A percentile compares a stretch with the other conserved stretches of the same genome.
phyloP scores from a whole-genome alignment of 2,113 vertebrate genomes.

The Aspiorhynchus laticeps region DNA sequence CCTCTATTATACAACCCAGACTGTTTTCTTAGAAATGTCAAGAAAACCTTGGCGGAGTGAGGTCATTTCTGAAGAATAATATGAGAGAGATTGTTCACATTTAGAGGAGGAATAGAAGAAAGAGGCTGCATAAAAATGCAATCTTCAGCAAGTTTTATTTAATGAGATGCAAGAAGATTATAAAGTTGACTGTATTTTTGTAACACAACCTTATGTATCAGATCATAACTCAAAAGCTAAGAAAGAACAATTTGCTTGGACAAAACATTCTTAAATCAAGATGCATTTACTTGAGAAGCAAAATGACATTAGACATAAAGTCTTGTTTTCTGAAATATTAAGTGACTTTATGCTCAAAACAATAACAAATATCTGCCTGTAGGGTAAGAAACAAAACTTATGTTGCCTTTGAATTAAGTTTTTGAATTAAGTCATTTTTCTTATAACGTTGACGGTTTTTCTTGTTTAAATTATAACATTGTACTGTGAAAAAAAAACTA shows the following conservation, averaged over 20 bases:
- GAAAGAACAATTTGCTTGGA: no score
- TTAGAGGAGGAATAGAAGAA: not conserved
- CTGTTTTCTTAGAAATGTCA: slow-evolving; percentile 49
- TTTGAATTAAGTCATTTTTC: no score
- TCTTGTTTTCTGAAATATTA: no score
- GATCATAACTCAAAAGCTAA: not conserved
- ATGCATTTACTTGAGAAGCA: no score
- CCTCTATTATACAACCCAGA: slow-evolving; percentile 17
- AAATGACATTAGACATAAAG: no score
- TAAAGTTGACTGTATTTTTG: not conserved
- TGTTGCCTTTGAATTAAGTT: no score
- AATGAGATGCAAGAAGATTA: not conserved
- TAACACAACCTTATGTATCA: not conserved
- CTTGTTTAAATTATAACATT: no score
- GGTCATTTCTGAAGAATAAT: slow-evolving; percentile 42
- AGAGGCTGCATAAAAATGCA: not conserved
- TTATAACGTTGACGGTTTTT: no score
- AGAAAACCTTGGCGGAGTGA: slow-evolving; percentile 53
- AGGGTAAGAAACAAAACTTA: no score
- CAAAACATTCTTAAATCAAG: no score
- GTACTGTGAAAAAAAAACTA: not conserved
- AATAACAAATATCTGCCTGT: no score
- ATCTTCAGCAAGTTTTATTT: not conserved
- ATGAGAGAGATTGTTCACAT: slow-evolving; percentile 16
- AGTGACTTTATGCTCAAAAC: no score